Evolutionary conservation across 2,888 invertebrate species (phyloP).

Genomic region (Sisyra terminalis): DNA sequence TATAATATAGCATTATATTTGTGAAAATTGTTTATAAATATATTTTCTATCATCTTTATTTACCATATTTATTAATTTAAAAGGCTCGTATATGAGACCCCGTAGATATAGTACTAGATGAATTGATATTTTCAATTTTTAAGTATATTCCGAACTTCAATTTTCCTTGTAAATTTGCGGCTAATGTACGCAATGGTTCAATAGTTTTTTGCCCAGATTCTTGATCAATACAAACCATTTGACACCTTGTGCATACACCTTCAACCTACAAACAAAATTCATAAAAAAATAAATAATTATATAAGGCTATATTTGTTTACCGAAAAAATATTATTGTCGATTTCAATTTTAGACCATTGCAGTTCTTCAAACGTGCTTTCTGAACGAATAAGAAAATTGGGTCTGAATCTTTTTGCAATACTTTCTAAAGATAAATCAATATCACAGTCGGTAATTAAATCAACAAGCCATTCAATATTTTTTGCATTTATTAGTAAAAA

Average conservation of each 20-base stretch:
- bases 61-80: too few species aligned
- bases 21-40: too few species aligned
- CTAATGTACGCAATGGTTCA: slow-evolving; percentile 61
- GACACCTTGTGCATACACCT: slow-evolving; percentile 76
- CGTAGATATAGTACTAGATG: too few species aligned
- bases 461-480: slow-evolving; percentile 56
- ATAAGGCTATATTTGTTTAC: slow-evolving; percentile 19
- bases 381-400: slow-evolving; percentile 74
- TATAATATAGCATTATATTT: too few species aligned
- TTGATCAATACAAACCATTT: slow-evolving; percentile 93
- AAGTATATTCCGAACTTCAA: slow-evolving; percentile 70
- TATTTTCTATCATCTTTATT: too few species aligned
- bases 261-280: slow-evolving; percentile 36
- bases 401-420: slow-evolving; percentile 66
- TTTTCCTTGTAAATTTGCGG: slow-evolving; percentile 57
- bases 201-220: slow-evolving; percentile 59
- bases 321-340: slow-evolving; percentile 52
- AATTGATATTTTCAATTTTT: slow-evolving; percentile 11
- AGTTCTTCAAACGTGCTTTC: slow-evolving; percentile 62
- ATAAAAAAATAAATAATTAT: slow-evolving; percentile 7
- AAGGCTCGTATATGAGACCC: too few species aligned
- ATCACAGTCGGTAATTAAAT: slow-evolving; percentile 36
- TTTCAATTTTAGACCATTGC: slow-evolving; percentile 42
- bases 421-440: slow-evolving; percentile 33
- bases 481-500: slow-evolving; percentile 64